Evolutionary conservation across 2,113 vertebrate genomes (phyloP), one percentile per base, ranked within the genome.

Genomic region (Propithecus coquereli): DNA sequence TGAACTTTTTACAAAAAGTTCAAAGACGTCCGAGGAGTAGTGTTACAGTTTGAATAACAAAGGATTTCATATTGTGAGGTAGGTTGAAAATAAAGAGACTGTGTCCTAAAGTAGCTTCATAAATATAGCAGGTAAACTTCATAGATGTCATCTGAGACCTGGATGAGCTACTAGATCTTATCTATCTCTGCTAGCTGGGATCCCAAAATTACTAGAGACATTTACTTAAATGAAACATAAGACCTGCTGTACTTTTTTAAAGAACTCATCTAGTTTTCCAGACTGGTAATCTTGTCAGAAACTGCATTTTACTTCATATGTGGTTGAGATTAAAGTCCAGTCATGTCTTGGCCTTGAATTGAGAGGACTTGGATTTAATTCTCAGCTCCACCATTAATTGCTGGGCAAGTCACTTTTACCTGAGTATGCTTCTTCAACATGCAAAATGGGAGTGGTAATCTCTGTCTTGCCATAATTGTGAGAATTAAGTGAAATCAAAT

Each of bases 41-140:
- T 99, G 91, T 97, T 99, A 95, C 97, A 98, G 59, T 99, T 98
- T 95, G 98, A 99, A 80, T 99, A 99, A 8, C 99, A 99, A 95
- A 98, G 98, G 83, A 93, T 97, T 43, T 98, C 98, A 66, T 99
- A 99, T 94, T 99, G 99, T 96, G 98, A 99, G 99, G 99, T 99
- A 98, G 68, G 98, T 95, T 50, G 37, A 88, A 90, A 94, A 85
- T 81, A 79, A 63, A 97, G 16, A 8, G 34, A 91, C 20, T 66
- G 0, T 47, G 23, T 82, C 40, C 25, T 85, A 11, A 52, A 37
- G 10, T 68, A 63, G 22, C 34, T 93, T 84, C 86, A 50, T 47
- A 86, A 87, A 45, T 45, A 6, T 43, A 87, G 37, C 32, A 40
- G 16, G 40, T 73, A 82, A 85, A 68, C n/a, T 18, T 94, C 47